These are phyloP conservation scores for Gymnoscelis rufifasciata DNA, from an alignment of 2,888 invertebrate genomes.

Conservation along the genomic window DNA sequence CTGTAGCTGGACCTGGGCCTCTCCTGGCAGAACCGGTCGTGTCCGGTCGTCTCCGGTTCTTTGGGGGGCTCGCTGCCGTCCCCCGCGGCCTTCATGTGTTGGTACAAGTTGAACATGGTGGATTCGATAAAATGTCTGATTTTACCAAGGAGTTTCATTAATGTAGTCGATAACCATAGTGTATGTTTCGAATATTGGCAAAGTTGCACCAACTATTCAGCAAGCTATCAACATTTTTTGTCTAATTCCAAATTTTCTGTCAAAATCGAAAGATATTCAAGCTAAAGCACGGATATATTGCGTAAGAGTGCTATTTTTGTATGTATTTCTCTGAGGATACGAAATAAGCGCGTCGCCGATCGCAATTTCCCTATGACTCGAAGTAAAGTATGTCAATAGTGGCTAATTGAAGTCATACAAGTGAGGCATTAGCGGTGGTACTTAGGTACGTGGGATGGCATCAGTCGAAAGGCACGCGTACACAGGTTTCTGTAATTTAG, in stretches of 20 bases:
- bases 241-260: too few species aligned
- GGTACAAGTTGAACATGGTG: slow-evolving; percentile 88
- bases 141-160: not conserved
- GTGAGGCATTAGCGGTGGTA: slow-evolving; percentile 49
- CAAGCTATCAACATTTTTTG: too few species aligned
- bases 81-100: slow-evolving; percentile 80
- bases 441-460: slow-evolving; percentile 34
- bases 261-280: too few species aligned
- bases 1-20: slow-evolving; percentile 73
- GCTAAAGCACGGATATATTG: too few species aligned
- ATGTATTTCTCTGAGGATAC: slow-evolving; percentile 6
- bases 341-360: slow-evolving; percentile 30
- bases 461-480: not conserved
- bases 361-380: slow-evolving; percentile 40
- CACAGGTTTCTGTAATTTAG: too few species aligned
- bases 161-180: too few species aligned
- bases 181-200: too few species aligned
- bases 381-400: slow-evolving; percentile 56
- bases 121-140: slow-evolving; percentile 23
- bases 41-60: slow-evolving; percentile 84
- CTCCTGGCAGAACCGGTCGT: slow-evolving; percentile 88
- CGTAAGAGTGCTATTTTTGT: too few species aligned
- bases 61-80: slow-evolving; percentile 70
- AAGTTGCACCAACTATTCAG: too few species aligned
- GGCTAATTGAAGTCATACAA: slow-evolving; percentile 67